A percentile compares a stretch with the other conserved stretches of the same genome.
Evolutionary conservation across 2,797 vertebrate species (phyloP).

Genomic region (Hippopotamyrus pictus): DNA sequence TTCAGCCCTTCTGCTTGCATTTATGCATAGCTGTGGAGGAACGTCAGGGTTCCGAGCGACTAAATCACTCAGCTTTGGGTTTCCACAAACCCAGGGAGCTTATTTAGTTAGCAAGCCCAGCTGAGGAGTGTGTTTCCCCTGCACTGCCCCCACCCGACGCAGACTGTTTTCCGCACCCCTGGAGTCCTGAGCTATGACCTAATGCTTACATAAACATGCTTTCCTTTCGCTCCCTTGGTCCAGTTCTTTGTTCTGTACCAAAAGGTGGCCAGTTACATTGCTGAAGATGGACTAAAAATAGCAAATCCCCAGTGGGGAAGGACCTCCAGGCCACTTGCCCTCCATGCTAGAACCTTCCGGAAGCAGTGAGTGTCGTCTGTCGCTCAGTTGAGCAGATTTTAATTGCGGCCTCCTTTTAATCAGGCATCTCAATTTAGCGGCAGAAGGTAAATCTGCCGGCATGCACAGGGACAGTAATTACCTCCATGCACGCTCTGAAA

Average conservation of each 20-base stretch:
- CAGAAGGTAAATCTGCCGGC: neutral
- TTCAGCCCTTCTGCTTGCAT: neutral
- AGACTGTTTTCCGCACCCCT: neutral
- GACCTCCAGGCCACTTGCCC: neutral
- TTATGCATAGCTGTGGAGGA: neutral
- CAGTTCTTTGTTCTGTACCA: neutral
- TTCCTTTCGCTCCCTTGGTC: neutral
- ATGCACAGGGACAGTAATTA: neutral
- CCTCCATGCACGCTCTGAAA: neutral
- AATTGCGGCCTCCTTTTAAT: slow-evolving; percentile 1
- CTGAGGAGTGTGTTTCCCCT: neutral
- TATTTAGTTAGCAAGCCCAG: neutral
- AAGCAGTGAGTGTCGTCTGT: neutral
- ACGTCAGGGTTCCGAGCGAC: neutral
- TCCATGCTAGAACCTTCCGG: neutral
- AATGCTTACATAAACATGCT: slow-evolving; percentile 8
- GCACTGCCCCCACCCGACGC: neutral
- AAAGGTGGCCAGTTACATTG: neutral
- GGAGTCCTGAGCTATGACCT: slow-evolving; percentile 4
- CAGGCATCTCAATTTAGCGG: neutral
- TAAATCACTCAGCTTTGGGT: neutral
- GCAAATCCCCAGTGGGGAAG: neutral
- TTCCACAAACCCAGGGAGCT: neutral
- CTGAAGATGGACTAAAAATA: slow-evolving; percentile 10
- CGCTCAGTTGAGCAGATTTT: neutral